Conservation (phyloP, 2,888 invertebrate species). For the Macrophya alboannulata region DNA sequence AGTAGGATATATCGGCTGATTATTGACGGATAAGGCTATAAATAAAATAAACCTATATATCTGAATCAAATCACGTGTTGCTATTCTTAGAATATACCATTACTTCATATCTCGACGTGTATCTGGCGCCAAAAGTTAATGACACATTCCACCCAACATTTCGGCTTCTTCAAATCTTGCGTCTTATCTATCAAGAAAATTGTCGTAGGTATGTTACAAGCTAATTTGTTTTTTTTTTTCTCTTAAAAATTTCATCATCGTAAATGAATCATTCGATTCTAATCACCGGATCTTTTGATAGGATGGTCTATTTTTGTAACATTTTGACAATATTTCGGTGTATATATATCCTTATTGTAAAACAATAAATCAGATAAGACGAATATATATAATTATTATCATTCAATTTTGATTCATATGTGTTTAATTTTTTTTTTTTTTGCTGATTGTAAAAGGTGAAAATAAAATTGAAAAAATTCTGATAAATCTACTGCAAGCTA, state of each 20-base stretch:
- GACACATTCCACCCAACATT: not conserved
- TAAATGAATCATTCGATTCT: too few relatives aligned
- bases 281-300: not conserved
- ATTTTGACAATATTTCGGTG: slow-evolving; percentile 3
- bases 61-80: not conserved
- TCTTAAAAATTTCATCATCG: too few relatives aligned
- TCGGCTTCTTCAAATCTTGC: not conserved
- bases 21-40: not conserved
- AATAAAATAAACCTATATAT: not conserved
- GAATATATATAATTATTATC: not conserved
- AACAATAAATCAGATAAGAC: slow-evolving; percentile 2
- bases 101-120: not conserved
- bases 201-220: not conserved
- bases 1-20: not conserved
- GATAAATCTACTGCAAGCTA: not conserved
- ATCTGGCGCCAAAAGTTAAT: not conserved
- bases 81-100: not conserved
- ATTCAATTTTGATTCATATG: not conserved
- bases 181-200: not conserved
- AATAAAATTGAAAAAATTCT: not conserved
- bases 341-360: not conserved
- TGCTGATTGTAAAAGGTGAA: not conserved
- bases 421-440: not conserved
- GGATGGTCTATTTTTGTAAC: not conserved
- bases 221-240: too few relatives aligned